phyloP scores from a whole-genome alignment of 2,888 invertebrate species.

The Torymus aiolomorphi region DNA sequence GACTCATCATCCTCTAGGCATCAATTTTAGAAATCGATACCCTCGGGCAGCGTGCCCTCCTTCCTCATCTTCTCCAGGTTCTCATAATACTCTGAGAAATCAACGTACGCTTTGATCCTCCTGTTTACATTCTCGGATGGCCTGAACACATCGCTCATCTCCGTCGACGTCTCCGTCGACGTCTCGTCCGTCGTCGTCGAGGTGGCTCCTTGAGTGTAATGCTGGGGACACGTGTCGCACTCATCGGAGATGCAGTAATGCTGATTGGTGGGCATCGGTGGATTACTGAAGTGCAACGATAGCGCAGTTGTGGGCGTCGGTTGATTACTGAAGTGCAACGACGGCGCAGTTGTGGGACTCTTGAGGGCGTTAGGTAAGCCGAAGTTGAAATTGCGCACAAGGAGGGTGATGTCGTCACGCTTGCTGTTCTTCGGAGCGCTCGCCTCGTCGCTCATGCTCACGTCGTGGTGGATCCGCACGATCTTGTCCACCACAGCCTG shows the following conservation, averaged over 20 bases:
- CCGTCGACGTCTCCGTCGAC: slow-evolving; percentile 68
- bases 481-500: slow-evolving; percentile 91
- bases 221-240: not conserved
- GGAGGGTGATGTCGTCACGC: slow-evolving; percentile 89
- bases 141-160: slow-evolving; percentile 70
- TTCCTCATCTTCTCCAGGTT: slow-evolving; percentile 82
- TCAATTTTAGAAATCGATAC: slow-evolving; percentile 52
- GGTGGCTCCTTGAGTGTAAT: no score
- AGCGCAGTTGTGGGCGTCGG: slow-evolving; percentile 76
- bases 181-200: slow-evolving; percentile 72
- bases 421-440: slow-evolving; percentile 77
- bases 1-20: no score
- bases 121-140: slow-evolving; percentile 77
- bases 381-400: slow-evolving; percentile 91
- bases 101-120: slow-evolving; percentile 88
- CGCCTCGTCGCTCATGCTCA: slow-evolving; percentile 80
- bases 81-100: slow-evolving; percentile 87
- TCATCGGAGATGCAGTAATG: not conserved
- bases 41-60: slow-evolving; percentile 81
- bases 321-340: slow-evolving; percentile 82
- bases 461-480: slow-evolving; percentile 88
- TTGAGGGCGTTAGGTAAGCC: slow-evolving; percentile 82
- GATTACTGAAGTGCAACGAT: slow-evolving; percentile 82
- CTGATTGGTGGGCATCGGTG: slow-evolving; percentile 69
- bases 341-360: slow-evolving; percentile 76